These are phyloP conservation scores for Drosophila jambulina DNA, from an alignment of 1,140 invertebrate genomes.

Conservation along the genomic window DNA sequence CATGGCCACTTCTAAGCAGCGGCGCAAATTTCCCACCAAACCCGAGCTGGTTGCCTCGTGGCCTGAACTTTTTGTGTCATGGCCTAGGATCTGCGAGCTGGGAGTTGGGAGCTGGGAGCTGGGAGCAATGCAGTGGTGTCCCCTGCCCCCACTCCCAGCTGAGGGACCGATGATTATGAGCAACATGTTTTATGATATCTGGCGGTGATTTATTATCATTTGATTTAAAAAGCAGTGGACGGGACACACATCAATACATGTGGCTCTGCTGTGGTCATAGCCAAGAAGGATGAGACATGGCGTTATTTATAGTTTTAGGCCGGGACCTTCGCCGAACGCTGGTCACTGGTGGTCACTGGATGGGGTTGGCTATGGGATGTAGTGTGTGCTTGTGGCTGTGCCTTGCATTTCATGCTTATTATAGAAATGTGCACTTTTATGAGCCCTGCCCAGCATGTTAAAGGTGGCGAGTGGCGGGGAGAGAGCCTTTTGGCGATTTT, in stretches of 20 bases:
- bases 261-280: slow-evolving; percentile 37
- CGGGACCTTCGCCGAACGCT: slow-evolving; percentile 21
- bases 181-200: slow-evolving; percentile 85
- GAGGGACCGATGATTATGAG: slow-evolving; percentile 64
- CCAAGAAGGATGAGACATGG: slow-evolving; percentile 46
- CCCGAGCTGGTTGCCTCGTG: slow-evolving; percentile 23
- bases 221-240: slow-evolving; percentile 85
- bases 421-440: slow-evolving; percentile 78
- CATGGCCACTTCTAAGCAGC: slow-evolving; percentile 64
- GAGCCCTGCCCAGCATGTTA: slow-evolving; percentile 57
- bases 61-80: slow-evolving; percentile 65
- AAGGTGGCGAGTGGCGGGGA: slow-evolving; percentile 30
- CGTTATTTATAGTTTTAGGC: slow-evolving; percentile 80
- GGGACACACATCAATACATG: slow-evolving; percentile 79
- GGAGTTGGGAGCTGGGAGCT: not conserved
- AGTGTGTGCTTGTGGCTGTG: not conserved
- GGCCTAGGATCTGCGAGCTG: slow-evolving; percentile 30
- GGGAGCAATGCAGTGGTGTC: not conserved
- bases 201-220: slow-evolving; percentile 85
- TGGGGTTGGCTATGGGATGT: slow-evolving; percentile 13
- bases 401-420: slow-evolving; percentile 76
- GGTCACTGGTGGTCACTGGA: slow-evolving; percentile 3
- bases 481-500: slow-evolving; percentile 67
- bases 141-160: not conserved
- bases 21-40: slow-evolving; percentile 75